Evolutionary conservation across 2,797 vertebrate species (phyloP).

Genomic region (Catamblyrhynchus diadema): DNA sequence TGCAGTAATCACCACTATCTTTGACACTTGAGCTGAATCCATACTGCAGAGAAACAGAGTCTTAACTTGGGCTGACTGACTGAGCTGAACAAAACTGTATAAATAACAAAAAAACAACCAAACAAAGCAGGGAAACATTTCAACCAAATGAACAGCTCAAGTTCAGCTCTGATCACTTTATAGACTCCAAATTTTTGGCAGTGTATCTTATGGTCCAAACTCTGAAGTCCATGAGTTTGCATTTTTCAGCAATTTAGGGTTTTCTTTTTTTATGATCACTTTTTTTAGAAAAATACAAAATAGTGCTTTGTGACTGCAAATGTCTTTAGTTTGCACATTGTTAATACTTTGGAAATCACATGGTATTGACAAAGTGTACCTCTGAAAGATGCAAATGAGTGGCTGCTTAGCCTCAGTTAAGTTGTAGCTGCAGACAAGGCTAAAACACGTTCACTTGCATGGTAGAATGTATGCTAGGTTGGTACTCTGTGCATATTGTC

Average conservation of each 20-base stretch:
- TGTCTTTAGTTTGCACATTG: neutral
- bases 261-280: neutral
- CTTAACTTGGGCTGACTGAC: neutral
- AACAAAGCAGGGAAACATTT: neutral
- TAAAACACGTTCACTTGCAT: neutral
- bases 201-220: neutral
- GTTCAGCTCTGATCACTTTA: neutral
- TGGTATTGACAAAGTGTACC: neutral
- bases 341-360: neutral
- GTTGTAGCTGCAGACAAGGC: neutral
- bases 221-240: neutral
- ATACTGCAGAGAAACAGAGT: neutral
- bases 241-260: neutral
- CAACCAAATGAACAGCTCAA: neutral
- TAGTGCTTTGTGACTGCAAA: neutral
- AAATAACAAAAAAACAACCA: neutral
- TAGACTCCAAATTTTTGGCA: neutral
- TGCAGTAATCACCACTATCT: neutral
- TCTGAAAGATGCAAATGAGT: neutral
- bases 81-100: neutral
- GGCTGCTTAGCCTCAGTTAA: neutral
- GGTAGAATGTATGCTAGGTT: neutral
- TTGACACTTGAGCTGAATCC: neutral
- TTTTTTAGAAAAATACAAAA: neutral
- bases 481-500: neutral